phyloP scores from a whole-genome alignment of 2,888 invertebrate genomes.

The Tanypteryx hageni region DNA sequence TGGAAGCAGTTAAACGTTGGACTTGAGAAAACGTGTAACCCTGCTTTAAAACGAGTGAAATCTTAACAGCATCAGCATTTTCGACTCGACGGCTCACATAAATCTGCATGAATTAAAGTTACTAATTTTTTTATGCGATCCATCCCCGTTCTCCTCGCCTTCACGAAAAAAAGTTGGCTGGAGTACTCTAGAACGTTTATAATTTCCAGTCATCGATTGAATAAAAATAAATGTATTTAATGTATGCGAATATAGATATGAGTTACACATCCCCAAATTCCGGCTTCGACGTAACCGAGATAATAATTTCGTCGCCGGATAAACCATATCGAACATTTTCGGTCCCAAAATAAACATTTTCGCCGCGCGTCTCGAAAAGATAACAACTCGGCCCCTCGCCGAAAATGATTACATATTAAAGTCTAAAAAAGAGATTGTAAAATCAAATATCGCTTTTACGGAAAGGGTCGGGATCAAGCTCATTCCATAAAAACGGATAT shows the following conservation, averaged over 20 bases:
- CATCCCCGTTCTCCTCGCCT: background rate
- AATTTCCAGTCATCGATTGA: background rate
- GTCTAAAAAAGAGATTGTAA: too few species aligned
- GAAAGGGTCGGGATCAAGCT: too few species aligned
- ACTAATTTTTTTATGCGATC: background rate
- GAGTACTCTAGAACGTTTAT: background rate
- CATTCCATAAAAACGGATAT: too few species aligned
- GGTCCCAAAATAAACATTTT: background rate
- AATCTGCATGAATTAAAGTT: slow-evolving; percentile 15
- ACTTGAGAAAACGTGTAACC: background rate
- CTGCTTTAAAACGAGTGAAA: background rate
- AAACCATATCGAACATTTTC: background rate
- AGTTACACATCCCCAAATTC: background rate
- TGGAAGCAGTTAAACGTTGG: background rate
- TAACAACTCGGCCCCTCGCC: too few species aligned
- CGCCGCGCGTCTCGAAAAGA: too few species aligned
- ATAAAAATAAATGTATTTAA: background rate
- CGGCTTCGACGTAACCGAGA: background rate
- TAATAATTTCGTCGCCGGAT: background rate
- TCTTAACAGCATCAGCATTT: background rate
- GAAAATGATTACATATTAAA: too few species aligned
- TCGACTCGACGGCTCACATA: background rate
- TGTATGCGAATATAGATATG: background rate
- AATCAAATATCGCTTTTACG: too few species aligned
- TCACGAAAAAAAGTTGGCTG: background rate